Evolutionary conservation across 2,888 invertebrate genomes (phyloP).

Genomic region (Strigamia maritima): DNA sequence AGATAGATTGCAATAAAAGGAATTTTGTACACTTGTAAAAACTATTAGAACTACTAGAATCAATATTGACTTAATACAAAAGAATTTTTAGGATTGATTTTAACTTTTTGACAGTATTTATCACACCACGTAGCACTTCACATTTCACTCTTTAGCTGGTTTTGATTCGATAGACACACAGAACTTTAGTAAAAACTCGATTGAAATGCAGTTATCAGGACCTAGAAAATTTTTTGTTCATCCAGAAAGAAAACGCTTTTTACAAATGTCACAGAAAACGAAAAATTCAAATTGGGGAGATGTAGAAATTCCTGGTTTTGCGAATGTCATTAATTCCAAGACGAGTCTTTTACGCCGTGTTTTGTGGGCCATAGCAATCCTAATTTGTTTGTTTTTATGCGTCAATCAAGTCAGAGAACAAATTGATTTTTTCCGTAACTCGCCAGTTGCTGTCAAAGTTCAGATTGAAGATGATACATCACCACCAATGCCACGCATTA

Average conservation of each 20-base stretch:
- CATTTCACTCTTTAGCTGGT: too few species aligned
- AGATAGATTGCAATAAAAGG: too few species aligned
- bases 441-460: neutral
- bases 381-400: neutral
- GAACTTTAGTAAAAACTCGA: too few species aligned
- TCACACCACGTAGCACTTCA: too few species aligned
- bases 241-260: neutral
- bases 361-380: neutral
- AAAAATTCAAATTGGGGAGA: neutral
- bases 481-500: neutral
- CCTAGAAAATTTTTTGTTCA: neutral
- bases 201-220: neutral
- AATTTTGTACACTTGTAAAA: too few species aligned
- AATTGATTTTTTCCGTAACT: neutral
- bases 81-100: too few species aligned
- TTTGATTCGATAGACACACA: too few species aligned
- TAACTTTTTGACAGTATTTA: too few species aligned
- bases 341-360: neutral
- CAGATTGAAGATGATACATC: neutral
- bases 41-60: too few species aligned
- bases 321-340: neutral
- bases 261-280: neutral
- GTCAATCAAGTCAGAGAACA: neutral
- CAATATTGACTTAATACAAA: too few species aligned
- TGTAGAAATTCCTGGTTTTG: neutral